phyloP scores from a whole-genome alignment of 2,113 vertebrate species.

The Galemys pyrenaicus region DNA sequence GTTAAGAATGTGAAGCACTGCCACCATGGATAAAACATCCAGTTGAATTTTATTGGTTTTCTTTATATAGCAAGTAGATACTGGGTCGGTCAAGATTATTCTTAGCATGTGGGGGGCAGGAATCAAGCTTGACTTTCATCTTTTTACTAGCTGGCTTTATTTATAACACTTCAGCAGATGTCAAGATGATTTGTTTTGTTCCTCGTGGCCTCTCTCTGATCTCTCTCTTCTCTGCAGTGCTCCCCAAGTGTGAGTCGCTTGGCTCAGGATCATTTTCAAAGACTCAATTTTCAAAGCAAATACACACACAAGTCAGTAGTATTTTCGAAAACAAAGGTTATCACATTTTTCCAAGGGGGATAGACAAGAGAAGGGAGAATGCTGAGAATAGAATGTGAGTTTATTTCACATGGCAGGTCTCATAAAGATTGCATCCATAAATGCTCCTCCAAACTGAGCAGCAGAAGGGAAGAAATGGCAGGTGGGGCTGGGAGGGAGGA shows the following conservation, averaged over 20 bases:
- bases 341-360: slow-evolving; percentile 62
- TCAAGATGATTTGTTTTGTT: slow-evolving; percentile 48
- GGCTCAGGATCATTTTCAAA: slow-evolving; percentile 69
- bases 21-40: background rate
- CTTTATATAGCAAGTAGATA: background rate
- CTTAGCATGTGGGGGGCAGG: background rate
- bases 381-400: slow-evolving; percentile 47
- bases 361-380: slow-evolving; percentile 8
- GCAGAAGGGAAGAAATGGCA: background rate
- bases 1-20: background rate
- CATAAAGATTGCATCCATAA: background rate
- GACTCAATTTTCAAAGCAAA: slow-evolving; percentile 77
- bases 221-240: slow-evolving; percentile 55
- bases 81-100: slow-evolving; percentile 14
- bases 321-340: slow-evolving; percentile 74
- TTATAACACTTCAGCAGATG: slow-evolving; percentile 65
- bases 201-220: slow-evolving; percentile 29
- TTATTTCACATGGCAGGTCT: slow-evolving; percentile 51
- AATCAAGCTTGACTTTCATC: slow-evolving; percentile 49
- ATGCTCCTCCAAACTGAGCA: background rate
- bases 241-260: slow-evolving; percentile 63
- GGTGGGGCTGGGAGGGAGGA: background rate
- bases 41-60: slow-evolving; percentile 45
- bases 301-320: slow-evolving; percentile 56
- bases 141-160: slow-evolving; percentile 48